Evolutionary conservation across 2,797 vertebrate species (phyloP).

Genomic region (Oceanodroma leucorhoa): DNA sequence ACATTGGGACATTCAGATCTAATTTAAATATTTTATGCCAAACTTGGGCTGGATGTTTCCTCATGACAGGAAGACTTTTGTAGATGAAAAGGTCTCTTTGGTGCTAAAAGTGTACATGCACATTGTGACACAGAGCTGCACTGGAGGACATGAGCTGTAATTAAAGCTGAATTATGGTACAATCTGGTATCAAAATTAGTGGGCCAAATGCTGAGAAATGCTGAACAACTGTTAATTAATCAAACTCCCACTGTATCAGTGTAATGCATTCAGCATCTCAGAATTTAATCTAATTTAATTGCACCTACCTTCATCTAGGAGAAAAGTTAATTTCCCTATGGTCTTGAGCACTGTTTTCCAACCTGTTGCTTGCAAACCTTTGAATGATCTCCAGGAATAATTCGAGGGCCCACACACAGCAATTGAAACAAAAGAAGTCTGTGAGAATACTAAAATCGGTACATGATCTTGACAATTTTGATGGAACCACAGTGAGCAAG

Average conservation of each 20-base stretch:
- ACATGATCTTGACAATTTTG: neutral
- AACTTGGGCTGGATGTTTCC: neutral
- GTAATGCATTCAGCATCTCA: conserved; percentile 22
- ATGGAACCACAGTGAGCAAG: neutral
- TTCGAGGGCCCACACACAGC: neutral
- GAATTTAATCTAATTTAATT: conserved; percentile 38
- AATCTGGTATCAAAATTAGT: conserved; percentile 4
- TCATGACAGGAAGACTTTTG: neutral
- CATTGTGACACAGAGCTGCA: neutral
- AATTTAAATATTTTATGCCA: conserved; percentile 1
- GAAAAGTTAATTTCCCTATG: conserved; percentile 39
- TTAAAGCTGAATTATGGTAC: conserved; percentile 22
- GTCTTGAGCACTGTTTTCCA: neutral
- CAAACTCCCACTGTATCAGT: neutral
- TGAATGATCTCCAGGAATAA: neutral
- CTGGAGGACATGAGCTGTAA: neutral
- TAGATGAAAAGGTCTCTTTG: neutral
- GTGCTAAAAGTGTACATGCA: neutral
- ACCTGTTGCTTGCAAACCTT: neutral
- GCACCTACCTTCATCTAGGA: neutral
- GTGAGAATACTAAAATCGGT: neutral
- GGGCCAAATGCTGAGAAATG: conserved; percentile 16
- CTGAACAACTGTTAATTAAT: conserved; percentile 40
- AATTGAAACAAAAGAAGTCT: neutral
- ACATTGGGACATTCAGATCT: neutral